A percentile compares a stretch with the other conserved stretches of the same genome.
phyloP scores from a whole-genome alignment of 1,140 invertebrate species.

The Drosophila pruinosa region DNA sequence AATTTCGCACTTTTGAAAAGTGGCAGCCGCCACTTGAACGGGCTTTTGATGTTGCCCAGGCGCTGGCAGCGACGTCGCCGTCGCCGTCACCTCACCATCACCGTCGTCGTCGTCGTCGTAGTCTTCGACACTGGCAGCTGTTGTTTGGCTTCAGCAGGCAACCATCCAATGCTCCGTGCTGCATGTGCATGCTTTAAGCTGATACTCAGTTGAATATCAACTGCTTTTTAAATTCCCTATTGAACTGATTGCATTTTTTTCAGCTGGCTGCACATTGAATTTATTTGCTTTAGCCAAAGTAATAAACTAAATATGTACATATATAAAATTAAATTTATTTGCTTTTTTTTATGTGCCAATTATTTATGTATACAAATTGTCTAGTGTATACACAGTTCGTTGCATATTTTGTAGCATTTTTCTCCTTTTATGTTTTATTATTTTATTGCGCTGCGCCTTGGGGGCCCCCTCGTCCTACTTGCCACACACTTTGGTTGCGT shows the following conservation, averaged over 20 bases:
- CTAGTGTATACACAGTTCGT: slow-evolving; percentile 3
- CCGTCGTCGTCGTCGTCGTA: not conserved
- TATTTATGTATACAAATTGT: not conserved
- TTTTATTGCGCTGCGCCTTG: slow-evolving; percentile 37
- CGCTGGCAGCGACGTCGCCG: slow-evolving; percentile 28
- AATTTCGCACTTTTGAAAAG: slow-evolving; percentile 77
- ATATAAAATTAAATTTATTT: too few relatives aligned
- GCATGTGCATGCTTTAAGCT: not conserved
- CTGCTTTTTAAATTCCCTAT: too few relatives aligned
- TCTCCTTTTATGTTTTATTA: slow-evolving; percentile 44
- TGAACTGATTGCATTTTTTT: too few relatives aligned
- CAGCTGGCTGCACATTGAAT: too few relatives aligned
- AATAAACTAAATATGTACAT: too few relatives aligned
- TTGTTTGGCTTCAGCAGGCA: slow-evolving; percentile 34
- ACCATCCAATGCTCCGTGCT: slow-evolving; percentile 3
- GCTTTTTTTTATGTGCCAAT: not conserved
- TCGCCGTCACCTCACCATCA: too few relatives aligned
- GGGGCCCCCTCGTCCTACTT: not conserved
- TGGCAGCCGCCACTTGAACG: slow-evolving; percentile 71
- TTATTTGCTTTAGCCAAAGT: too few relatives aligned
- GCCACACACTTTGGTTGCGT: not conserved
- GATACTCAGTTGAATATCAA: not conserved
- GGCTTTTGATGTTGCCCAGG: slow-evolving; percentile 71
- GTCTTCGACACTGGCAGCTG: slow-evolving; percentile 28
- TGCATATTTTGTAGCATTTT: not conserved